Conservation (phyloP, 2,888 invertebrate species). For the Drosophila niveifrons region DNA sequence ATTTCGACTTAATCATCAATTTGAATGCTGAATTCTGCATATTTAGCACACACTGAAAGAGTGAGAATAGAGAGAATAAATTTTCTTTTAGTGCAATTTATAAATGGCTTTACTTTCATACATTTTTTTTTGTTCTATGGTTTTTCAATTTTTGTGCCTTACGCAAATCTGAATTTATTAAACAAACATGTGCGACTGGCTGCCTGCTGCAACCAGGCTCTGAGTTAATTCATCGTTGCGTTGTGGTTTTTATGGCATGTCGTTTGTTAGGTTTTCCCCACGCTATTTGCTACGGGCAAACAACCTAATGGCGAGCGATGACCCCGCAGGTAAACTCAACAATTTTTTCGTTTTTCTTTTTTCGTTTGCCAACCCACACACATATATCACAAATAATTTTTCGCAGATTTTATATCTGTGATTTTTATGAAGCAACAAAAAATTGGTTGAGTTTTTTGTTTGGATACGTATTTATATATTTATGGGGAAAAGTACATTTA, state of each 20-base stretch:
- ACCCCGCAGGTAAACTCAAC: constrained; percentile 25
- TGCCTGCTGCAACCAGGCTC: neutral
- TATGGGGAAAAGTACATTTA: constrained; percentile 1
- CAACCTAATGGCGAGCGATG: constrained; percentile 26
- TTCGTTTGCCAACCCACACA: too few species aligned
- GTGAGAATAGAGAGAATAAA: neutral
- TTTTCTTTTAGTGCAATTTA: neutral
- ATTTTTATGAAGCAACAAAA: neutral
- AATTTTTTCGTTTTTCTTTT: constrained; percentile 12
- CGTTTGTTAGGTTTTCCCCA: constrained; percentile 5
- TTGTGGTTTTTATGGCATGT: constrained; percentile 23
- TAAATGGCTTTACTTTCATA: neutral
- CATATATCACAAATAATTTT: constrained; percentile 1
- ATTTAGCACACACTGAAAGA: neutral
- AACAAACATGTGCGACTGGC: constrained; percentile 15
- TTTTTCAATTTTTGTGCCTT: neutral
- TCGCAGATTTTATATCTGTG: constrained; percentile 15
- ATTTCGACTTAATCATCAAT: neutral
- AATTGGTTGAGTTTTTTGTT: neutral
- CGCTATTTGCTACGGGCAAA: constrained; percentile 22
- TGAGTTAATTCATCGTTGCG: constrained; percentile 9
- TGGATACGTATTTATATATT: neutral
- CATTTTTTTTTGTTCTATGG: neutral
- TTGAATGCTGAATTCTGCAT: neutral
- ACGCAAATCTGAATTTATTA: constrained; percentile 25